These are phyloP conservation scores for Dasyprocta punctata DNA, from an alignment of 2,113 vertebrate species.

Conservation along the genomic window DNA sequence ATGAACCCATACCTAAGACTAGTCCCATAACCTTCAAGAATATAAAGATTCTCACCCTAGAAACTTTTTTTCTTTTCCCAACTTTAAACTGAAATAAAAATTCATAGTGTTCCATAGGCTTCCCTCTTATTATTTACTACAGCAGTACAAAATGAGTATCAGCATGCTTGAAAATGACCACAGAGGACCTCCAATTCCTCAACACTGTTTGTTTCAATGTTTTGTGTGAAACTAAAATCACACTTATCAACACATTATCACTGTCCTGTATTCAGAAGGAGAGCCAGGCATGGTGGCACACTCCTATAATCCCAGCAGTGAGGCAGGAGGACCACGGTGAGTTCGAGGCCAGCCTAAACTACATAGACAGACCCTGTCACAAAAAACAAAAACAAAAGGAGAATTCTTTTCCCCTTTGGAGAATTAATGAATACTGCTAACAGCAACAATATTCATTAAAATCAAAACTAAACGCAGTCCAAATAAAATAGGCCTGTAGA, in stretches of 20 bases:
- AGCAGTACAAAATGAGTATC: not conserved
- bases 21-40: not conserved
- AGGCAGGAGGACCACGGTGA: too few relatives aligned
- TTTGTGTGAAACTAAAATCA: not conserved
- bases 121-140: not conserved
- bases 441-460: not conserved
- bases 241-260: not conserved
- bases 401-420: not conserved
- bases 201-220: not conserved
- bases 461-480: not conserved
- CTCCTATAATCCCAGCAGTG: not conserved
- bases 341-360: too few relatives aligned
- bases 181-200: not conserved
- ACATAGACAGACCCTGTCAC: too few relatives aligned
- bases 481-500: not conserved
- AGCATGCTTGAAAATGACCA: not conserved
- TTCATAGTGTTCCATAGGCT: not conserved
- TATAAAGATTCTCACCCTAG: not conserved
- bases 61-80: not conserved
- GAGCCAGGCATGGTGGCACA: too few relatives aligned
- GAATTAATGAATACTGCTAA: not conserved
- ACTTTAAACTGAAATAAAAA: slow-evolving; percentile 35
- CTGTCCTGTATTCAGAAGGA: too few relatives aligned
- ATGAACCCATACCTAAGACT: not conserved
- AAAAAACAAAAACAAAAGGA: not conserved